Percentiles rank a stretch among this genome's conserved stretches.
phyloP scores from a whole-genome alignment of 1,140 invertebrate species.

The Rhynchophorus ferrugineus region DNA sequence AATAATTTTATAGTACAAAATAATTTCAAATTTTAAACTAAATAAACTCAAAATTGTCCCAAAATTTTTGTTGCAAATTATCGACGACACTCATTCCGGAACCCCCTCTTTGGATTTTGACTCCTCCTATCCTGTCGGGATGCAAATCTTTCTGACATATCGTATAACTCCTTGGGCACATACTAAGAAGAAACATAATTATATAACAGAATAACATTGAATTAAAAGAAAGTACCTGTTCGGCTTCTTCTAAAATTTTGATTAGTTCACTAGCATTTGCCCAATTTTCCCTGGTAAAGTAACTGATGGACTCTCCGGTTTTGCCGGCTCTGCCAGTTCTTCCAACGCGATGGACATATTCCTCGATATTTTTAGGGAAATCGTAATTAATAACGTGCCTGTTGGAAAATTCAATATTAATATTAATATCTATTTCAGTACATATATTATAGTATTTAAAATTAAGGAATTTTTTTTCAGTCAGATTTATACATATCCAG shows the following conservation, averaged over 20 bases:
- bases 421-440: not conserved
- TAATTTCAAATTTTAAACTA: not conserved
- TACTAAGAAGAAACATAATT: slow-evolving; percentile 9
- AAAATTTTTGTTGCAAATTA: not conserved
- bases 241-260: slow-evolving; percentile 69
- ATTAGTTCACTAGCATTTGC: slow-evolving; percentile 71
- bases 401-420: slow-evolving; percentile 7
- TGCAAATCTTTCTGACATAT: slow-evolving; percentile 62
- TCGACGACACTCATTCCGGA: slow-evolving; percentile 7
- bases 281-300: slow-evolving; percentile 76
- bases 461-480: not conserved
- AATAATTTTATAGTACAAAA: not conserved
- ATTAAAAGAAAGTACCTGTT: slow-evolving; percentile 44
- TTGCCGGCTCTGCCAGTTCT: slow-evolving; percentile 81
- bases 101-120: slow-evolving; percentile 25
- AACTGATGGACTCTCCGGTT: slow-evolving; percentile 71
- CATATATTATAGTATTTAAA: not conserved
- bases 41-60: not conserved
- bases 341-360: slow-evolving; percentile 80
- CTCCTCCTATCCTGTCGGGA: slow-evolving; percentile 52
- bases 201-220: not conserved
- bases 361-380: slow-evolving; percentile 84
- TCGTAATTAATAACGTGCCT: slow-evolving; percentile 81
- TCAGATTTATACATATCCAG: no score
- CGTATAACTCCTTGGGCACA: slow-evolving; percentile 61